phyloP scores from a whole-genome alignment of 2,888 invertebrate species.

The Nematopogon swammerdamellus region DNA sequence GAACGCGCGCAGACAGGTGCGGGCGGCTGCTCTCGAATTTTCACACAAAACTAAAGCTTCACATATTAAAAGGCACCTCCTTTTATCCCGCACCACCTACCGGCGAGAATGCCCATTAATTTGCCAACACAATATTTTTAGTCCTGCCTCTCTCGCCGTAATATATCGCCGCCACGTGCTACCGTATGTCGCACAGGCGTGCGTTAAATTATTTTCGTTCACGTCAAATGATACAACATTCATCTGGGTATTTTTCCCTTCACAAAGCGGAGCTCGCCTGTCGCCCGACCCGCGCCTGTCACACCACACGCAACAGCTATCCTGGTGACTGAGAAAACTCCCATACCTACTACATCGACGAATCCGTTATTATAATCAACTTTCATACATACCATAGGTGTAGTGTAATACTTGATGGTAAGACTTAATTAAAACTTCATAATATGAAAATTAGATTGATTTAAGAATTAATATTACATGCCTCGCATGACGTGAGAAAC shows the following conservation, averaged over 20 bases:
- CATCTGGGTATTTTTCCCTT: slow-evolving; percentile 55
- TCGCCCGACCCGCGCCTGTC: not conserved
- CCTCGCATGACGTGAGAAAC: too few species aligned
- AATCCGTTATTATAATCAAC: too few species aligned
- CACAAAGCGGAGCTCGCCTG: slow-evolving; percentile 18
- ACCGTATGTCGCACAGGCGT: slow-evolving; percentile 49
- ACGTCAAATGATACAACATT: slow-evolving; percentile 54
- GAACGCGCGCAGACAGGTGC: slow-evolving; percentile 48
- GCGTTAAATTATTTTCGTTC: slow-evolving; percentile 58
- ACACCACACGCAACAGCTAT: too few species aligned
- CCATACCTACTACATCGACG: too few species aligned
- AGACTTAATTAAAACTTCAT: too few species aligned
- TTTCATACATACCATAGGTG: too few species aligned
- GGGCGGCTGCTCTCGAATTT: slow-evolving; percentile 49
- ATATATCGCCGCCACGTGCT: slow-evolving; percentile 57
- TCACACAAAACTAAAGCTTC: slow-evolving; percentile 55
- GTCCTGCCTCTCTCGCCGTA: slow-evolving; percentile 53
- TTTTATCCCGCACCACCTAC: slow-evolving; percentile 52
- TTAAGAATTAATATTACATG: too few species aligned
- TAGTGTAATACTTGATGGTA: too few species aligned
- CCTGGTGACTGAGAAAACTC: too few species aligned
- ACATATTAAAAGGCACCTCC: slow-evolving; percentile 55
- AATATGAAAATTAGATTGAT: too few species aligned
- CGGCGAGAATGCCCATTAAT: slow-evolving; percentile 57
- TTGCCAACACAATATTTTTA: slow-evolving; percentile 59